phyloP scores from a whole-genome alignment of 2,113 vertebrate species.

The Holacanthus passer region DNA sequence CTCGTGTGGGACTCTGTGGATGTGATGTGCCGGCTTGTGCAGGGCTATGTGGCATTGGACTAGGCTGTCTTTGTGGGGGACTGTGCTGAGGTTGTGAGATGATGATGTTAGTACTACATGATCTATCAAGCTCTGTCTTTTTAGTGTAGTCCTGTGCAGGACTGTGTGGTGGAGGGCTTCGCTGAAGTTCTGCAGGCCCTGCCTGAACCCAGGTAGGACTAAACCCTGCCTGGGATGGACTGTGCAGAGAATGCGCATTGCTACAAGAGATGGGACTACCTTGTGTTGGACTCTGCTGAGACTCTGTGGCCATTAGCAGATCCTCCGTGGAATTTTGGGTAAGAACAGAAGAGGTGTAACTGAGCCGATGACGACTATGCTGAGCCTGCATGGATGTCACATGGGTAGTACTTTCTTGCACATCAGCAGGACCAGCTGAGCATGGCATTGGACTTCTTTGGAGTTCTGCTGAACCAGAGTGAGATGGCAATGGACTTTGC shows the following conservation, averaged over 20 bases:
- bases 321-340: constrained; percentile 6
- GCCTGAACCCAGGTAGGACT: neutral
- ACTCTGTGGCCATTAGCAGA: neutral
- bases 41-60: constrained; percentile 20
- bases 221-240: neutral
- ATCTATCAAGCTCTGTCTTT: neutral
- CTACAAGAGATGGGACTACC: constrained; percentile 15
- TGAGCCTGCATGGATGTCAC: constrained; percentile 3
- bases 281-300: constrained; percentile 9
- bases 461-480: neutral
- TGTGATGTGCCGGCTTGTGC: neutral
- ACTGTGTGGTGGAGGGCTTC: constrained; percentile 8
- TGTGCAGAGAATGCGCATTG: constrained; percentile 16
- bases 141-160: neutral
- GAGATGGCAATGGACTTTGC: neutral
- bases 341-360: neutral
- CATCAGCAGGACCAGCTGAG: neutral
- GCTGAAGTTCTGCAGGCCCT: neutral
- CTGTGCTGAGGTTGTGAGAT: constrained; percentile 18
- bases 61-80: neutral
- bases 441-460: neutral
- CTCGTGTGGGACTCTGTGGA: constrained; percentile 13
- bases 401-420: neutral
- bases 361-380: neutral
- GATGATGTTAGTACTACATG: neutral